Evolutionary conservation across 2,888 invertebrate genomes (phyloP).

Genomic region (Osedax frankpressi): DNA sequence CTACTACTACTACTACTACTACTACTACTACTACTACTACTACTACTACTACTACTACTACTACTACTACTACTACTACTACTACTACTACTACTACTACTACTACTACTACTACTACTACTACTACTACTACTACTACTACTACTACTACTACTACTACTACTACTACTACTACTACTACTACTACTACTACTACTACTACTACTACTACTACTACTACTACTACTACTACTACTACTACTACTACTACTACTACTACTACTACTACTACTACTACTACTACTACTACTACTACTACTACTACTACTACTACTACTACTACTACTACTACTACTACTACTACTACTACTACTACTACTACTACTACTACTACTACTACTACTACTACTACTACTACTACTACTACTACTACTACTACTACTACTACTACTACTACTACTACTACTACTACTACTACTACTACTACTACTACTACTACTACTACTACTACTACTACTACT

Average conservation of each 20-base stretch:
- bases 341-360: not conserved
- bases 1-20: not conserved
- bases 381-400: not conserved
- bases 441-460: not conserved
- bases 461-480: not conserved
- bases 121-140: not conserved
- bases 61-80: not conserved
- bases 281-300: not conserved
- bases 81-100: conserved; percentile 13
- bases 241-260: not conserved
- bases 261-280: not conserved
- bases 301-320: not conserved
- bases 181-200: not conserved
- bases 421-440: not conserved
- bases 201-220: not conserved
- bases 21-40: not conserved
- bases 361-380: not conserved
- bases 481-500: not conserved
- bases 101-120: not conserved
- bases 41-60: not conserved
- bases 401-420: not conserved
- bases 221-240: not conserved
- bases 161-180: not conserved
- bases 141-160: not conserved
- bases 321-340: not conserved